Percentiles rank a stretch among this genome's conserved stretches.
phyloP scores from a whole-genome alignment of 2,113 vertebrate genomes.

The Melanerpes aurifrons region DNA sequence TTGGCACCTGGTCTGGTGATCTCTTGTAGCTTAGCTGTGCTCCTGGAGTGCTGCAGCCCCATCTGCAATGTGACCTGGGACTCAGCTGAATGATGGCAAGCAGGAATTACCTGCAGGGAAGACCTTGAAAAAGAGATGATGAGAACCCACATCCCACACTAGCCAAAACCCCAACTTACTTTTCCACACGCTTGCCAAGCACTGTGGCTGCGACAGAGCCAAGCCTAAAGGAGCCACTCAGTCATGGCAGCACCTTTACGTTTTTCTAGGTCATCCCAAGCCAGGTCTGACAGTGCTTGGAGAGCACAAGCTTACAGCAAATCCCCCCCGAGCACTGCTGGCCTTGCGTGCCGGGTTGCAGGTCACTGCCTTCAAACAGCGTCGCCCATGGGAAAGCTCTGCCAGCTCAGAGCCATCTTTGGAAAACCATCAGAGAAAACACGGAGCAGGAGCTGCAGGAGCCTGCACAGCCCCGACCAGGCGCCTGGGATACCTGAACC shows the following conservation, averaged over 20 bases:
- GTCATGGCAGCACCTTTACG: neutral
- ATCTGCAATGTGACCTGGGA: neutral
- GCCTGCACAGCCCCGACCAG: constrained; percentile 63
- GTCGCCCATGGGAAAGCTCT: neutral
- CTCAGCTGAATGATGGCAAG: neutral
- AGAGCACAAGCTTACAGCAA: neutral
- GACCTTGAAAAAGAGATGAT: neutral
- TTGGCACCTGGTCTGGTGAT: neutral
- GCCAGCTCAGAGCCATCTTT: constrained; percentile 12
- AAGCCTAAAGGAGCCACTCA: neutral
- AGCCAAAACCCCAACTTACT: neutral
- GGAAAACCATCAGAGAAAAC: constrained; percentile 58
- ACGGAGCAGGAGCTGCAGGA: constrained; percentile 40
- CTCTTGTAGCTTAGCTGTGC: fast-evolving
- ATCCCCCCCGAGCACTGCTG: neutral
- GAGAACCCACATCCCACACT: neutral
- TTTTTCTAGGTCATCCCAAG: neutral
- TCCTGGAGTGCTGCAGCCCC: neutral
- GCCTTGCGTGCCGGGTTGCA: neutral
- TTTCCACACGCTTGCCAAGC: neutral
- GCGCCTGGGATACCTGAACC: constrained; percentile 70
- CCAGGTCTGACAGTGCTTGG: neutral
- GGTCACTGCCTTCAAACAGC: constrained; percentile 14
- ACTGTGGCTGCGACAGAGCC: neutral
- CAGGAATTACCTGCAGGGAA: neutral